Evolutionary conservation across 2,797 vertebrate species (phyloP).

Genomic region (Gallirallus australis): DNA sequence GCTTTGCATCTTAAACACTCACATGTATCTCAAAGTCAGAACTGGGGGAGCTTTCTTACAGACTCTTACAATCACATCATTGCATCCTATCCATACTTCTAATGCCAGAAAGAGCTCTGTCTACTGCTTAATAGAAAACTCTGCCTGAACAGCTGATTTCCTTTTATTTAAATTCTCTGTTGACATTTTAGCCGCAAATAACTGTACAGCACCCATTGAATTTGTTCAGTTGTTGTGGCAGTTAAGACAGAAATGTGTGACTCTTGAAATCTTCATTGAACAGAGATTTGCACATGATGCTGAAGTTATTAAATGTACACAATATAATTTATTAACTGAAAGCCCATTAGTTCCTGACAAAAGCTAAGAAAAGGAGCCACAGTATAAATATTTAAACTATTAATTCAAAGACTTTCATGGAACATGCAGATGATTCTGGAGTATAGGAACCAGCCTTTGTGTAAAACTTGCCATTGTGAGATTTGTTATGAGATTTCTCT

Average conservation of each 20-base stretch:
- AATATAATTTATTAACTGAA: slow-evolving; percentile 7
- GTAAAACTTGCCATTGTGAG: neutral
- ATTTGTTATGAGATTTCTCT: neutral
- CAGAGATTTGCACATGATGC: neutral
- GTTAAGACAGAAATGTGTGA: neutral
- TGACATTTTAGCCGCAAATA: neutral
- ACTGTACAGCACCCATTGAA: neutral
- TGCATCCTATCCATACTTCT: neutral
- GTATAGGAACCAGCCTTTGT: neutral
- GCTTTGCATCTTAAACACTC: neutral
- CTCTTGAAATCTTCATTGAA: neutral
- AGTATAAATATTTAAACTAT: slow-evolving; percentile 11
- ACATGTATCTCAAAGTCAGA: neutral
- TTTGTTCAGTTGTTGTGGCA: neutral
- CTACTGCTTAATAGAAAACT: neutral
- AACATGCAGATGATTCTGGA: neutral
- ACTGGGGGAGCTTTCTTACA: neutral
- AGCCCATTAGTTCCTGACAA: neutral
- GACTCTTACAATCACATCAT: neutral
- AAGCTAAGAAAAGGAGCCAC: neutral
- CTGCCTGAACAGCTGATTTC: neutral
- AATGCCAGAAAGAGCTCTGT: neutral
- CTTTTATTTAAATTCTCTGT: neutral
- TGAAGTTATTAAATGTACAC: neutral
- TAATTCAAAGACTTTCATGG: neutral